Base-by-base conservation (phyloP, 2,797 vertebrate species). In the Sebastes melanostomus region DNA sequence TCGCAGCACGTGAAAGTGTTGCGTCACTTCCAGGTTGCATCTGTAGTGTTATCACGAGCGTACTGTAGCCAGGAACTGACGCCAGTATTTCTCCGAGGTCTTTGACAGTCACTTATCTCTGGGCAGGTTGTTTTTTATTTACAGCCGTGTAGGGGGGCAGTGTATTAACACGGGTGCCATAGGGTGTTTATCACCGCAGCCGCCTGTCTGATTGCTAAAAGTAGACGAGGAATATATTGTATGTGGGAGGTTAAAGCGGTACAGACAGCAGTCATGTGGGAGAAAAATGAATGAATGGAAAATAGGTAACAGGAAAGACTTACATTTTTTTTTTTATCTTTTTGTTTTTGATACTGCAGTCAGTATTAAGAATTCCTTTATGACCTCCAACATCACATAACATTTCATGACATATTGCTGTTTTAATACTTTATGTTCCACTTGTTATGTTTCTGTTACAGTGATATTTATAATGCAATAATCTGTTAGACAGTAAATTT, bases 21-120 rank as follows among this genome's bases (percentile, higher is more conserved):
- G 86, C 84, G 79, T 91, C 89, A 91, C 84, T 91, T 90, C 88
- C 88, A 50, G 8, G 84, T 81, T 71, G 90, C 82, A 87, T 93
- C 88, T 90, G 81, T 50, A 34, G 75, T 29, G 52, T 66, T 71
- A 29, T 82, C 69, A 70, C 54, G 4, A 78, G 55, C 66, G 4
- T 24, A 70, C 63, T 42, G 50, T 36, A 76, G 76, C 66, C 68
- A 71, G 72, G 74, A 86, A 63, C 46, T 46, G 72, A 80, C 32
- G 58, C 16, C 2, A 27, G 59, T 55, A 66, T 76, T 69, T 79
- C 52, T 80, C 34, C 9, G 20, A 42, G 54, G 7, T 73, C 69
- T 67, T 59, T 42, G 54, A 58, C 65, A 25, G 34, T 34, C 58
- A 52, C 79, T 29, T 82, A 78, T 22, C 69, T 70, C 42, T 18